A percentile compares a stretch with the other conserved stretches of the same genome.
phyloP scores from a whole-genome alignment of 2,113 vertebrate genomes.

The Patagioenas fasciata region DNA sequence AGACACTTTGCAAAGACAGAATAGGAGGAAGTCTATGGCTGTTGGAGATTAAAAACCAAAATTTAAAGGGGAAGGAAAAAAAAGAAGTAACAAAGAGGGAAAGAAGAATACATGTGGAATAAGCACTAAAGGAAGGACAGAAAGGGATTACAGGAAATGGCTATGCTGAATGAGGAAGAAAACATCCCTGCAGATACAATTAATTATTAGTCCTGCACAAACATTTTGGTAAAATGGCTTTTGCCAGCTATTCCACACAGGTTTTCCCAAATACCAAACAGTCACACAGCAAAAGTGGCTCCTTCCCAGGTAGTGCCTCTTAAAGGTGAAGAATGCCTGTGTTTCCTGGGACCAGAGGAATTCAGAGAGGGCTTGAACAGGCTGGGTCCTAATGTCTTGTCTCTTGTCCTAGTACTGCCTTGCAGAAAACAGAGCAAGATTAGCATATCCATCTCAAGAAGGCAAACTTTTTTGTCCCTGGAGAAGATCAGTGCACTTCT shows the following conservation, averaged over 20 bases:
- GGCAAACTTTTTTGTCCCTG: background rate
- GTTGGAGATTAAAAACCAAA: background rate
- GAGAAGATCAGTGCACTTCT: background rate
- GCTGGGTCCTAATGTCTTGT: background rate
- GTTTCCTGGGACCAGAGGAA: background rate
- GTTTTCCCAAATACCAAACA: background rate
- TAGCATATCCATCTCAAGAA: background rate
- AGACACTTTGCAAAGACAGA: background rate
- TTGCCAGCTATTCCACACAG: background rate
- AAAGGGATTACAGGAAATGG: background rate
- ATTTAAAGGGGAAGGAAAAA: background rate
- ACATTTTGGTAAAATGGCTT: background rate
- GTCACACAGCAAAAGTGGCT: background rate
- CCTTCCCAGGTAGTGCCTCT: rapidly evolving
- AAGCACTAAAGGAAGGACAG: background rate
- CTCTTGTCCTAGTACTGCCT: background rate
- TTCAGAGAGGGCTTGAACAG: background rate
- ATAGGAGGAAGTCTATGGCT: background rate
- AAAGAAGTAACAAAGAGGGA: background rate
- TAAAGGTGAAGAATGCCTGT: background rate
- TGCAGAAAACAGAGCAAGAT: background rate
- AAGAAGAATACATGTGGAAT: background rate
- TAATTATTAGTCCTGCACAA: background rate
- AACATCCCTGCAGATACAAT: background rate
- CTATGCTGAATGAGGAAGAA: background rate